A percentile compares a stretch with the other conserved stretches of the same genome.
Evolutionary conservation across 2,888 invertebrate genomes (phyloP).

Genomic region (Drosophila koepferae): DNA sequence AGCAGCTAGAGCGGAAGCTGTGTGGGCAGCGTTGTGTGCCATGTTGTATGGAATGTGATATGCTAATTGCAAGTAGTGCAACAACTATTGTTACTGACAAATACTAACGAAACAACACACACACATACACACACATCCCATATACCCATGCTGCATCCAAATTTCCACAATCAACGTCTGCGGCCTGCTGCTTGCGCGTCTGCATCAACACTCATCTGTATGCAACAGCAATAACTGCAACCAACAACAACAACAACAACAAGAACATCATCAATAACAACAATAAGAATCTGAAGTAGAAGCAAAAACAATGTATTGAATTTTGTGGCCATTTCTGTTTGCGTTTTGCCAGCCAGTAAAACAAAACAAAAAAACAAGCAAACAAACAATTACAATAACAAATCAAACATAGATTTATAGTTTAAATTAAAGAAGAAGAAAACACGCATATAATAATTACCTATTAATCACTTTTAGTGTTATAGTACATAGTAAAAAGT

Average conservation of each 20-base stretch:
- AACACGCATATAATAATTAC: constrained; percentile 20
- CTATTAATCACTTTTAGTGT: constrained; percentile 38
- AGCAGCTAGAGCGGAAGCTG: constrained; percentile 8
- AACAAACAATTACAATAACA: constrained; percentile 48
- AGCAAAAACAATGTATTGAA: constrained; percentile 67
- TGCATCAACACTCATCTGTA: constrained; percentile 25
- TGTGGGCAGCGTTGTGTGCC: constrained; percentile 43
- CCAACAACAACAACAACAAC: constrained; percentile 15
- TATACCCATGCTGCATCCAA: not conserved
- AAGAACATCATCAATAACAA: constrained; percentile 21
- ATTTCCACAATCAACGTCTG: constrained; percentile 9
- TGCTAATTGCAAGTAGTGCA: constrained; percentile 33
- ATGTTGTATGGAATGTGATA: constrained; percentile 42
- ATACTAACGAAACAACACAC: constrained; percentile 28
- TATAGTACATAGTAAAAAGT: constrained; percentile 54
- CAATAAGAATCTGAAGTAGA: constrained; percentile 35
- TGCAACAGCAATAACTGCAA: constrained; percentile 22
- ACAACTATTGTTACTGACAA: constrained; percentile 41
- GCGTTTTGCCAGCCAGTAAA: constrained; percentile 56
- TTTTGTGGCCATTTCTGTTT: constrained; percentile 76
- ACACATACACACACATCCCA: not conserved
- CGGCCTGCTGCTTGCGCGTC: constrained; percentile 42
- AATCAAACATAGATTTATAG: constrained; percentile 71
- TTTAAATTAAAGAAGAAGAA: constrained; percentile 46
- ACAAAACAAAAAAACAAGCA: constrained; percentile 38